Evolutionary conservation across 2,113 vertebrate genomes (phyloP).

Genomic region (Stomatorhinus ivindoensis): DNA sequence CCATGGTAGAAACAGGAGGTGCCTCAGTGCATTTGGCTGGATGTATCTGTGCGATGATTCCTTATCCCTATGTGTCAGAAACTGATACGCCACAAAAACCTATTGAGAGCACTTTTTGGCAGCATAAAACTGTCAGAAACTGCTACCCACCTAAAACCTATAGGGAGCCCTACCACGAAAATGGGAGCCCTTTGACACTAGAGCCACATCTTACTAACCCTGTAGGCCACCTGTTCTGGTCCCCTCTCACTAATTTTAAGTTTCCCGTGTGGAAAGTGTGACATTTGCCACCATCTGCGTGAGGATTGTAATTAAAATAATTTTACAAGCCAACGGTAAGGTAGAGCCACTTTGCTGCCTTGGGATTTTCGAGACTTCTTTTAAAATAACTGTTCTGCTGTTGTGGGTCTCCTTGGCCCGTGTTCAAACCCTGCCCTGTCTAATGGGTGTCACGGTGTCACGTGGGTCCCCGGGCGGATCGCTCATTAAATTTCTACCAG

Average conservation of each 20-base stretch:
- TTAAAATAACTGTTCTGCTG: not conserved
- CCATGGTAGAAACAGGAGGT: not conserved
- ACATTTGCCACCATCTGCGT: not conserved
- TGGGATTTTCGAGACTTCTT: not conserved
- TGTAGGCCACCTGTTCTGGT: not conserved
- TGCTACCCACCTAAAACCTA: too few relatives aligned
- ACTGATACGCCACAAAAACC: not conserved
- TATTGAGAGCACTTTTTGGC: too few relatives aligned
- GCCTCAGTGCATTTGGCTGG: not conserved
- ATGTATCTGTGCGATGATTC: not conserved
- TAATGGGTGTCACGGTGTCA: slow-evolving; percentile 9
- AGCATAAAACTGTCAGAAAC: too few relatives aligned
- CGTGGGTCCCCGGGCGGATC: not conserved
- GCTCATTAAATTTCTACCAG: slow-evolving; percentile 14
- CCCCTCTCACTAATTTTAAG: not conserved
- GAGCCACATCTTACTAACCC: not conserved
- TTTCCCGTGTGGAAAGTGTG: not conserved
- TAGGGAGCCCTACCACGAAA: not conserved
- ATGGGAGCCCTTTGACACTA: not conserved
- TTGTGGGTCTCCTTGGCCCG: not conserved
- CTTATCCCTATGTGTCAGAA: not conserved
- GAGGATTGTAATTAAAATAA: not conserved
- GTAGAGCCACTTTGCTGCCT: not conserved
- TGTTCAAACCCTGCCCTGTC: slow-evolving; percentile 1
- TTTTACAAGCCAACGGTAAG: not conserved